A percentile compares a stretch with the other conserved stretches of the same genome.
Conservation (phyloP, 2,113 vertebrate genomes). For the Hippolais icterina region DNA sequence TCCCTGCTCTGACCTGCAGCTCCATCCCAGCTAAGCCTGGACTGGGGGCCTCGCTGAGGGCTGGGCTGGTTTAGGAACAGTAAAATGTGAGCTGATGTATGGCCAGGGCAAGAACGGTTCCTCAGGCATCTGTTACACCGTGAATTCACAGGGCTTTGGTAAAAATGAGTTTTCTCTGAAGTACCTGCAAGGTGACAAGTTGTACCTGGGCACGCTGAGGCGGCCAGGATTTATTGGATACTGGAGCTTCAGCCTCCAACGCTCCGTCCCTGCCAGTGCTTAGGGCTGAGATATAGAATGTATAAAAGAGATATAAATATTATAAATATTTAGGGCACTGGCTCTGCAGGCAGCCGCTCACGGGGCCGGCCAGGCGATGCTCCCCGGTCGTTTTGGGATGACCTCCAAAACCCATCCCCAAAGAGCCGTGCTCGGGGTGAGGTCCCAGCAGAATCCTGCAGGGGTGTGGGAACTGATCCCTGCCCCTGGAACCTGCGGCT, state of each 20-base stretch:
- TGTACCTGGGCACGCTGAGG: background rate
- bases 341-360: background rate
- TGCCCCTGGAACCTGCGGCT: background rate
- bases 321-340: background rate
- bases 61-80: background rate
- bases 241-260: background rate
- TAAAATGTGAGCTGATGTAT: background rate
- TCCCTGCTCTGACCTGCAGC: background rate
- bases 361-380: rapidly evolving
- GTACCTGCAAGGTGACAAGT: background rate
- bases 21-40: background rate
- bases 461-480: background rate
- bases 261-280: background rate
- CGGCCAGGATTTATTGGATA: background rate
- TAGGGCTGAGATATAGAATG: rapidly evolving
- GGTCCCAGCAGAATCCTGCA: background rate
- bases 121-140: background rate
- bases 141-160: background rate
- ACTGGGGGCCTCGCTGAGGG: background rate
- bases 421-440: rapidly evolving
- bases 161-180: background rate
- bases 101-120: background rate
- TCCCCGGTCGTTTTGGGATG: background rate
- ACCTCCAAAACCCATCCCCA: background rate
- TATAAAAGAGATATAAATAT: background rate